A percentile compares a stretch with the other conserved stretches of the same genome.
These are phyloP conservation scores for Tinea trinotella DNA, from an alignment of 2,888 invertebrate species.

Conservation along the genomic window DNA sequence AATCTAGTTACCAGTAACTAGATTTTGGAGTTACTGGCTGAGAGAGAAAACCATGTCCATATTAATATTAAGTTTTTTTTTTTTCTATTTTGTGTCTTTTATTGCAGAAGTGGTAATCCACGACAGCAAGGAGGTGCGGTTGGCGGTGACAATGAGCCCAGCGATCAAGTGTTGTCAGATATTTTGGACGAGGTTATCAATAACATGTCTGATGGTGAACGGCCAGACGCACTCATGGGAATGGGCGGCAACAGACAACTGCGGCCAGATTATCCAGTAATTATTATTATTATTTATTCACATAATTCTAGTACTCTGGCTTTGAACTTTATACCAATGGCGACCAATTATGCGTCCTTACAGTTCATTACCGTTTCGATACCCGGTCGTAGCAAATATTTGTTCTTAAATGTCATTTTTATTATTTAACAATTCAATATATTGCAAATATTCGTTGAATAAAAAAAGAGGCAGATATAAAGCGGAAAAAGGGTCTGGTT, in stretches of 20 bases:
- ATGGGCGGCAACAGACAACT: slow-evolving; percentile 31
- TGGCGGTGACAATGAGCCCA: slow-evolving; percentile 51
- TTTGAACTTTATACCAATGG: background rate
- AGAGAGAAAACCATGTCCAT: too few relatives aligned
- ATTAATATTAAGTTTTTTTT: too few relatives aligned
- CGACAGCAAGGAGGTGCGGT: slow-evolving; percentile 38
- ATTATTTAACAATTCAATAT: too few relatives aligned
- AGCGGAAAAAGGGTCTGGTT: too few relatives aligned
- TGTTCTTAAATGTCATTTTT: too few relatives aligned
- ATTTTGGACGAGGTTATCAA: slow-evolving; percentile 90
- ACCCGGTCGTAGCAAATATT: too few relatives aligned
- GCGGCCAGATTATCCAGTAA: slow-evolving; percentile 25
- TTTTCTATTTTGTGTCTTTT: too few relatives aligned
- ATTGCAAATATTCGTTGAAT: too few relatives aligned
- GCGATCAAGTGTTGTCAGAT: slow-evolving; percentile 84
- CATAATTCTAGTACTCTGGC: background rate
- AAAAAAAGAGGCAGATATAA: too few relatives aligned
- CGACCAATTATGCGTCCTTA: slow-evolving; percentile 18
- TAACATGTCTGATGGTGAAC: slow-evolving; percentile 78
- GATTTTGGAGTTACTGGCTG: too few relatives aligned
- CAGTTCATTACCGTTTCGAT: too few relatives aligned
- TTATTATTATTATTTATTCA: background rate
- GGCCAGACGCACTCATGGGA: slow-evolving; percentile 36
- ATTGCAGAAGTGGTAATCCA: slow-evolving; percentile 42
- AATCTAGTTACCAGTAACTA: too few relatives aligned